Evolutionary conservation across 1,140 invertebrate genomes (phyloP), one percentile per base, ranked within the genome.

Genomic region (Augochlora pura): DNA sequence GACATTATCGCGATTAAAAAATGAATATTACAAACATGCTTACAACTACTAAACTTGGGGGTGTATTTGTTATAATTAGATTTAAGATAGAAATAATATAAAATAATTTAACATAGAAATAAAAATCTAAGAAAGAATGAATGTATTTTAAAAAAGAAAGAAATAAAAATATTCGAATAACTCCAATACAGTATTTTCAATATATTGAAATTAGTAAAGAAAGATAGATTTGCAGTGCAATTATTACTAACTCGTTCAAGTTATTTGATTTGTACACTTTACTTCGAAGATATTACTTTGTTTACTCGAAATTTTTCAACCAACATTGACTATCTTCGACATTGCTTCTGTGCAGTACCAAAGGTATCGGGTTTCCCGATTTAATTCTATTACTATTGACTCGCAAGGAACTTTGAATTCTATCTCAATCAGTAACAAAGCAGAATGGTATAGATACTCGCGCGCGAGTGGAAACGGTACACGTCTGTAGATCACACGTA

Each of bases 341-440:
- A n/a, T 52, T 57, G 59, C 49, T 77, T 65, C 25, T 39, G 39
- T 46, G 39, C 64, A 0, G n/a, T n/a, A 63, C 27, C 12, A 38
- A 69, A 69, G 64, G 38, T 46, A 32, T 69, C 25, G 62, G 54
- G 38, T 49, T 59, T 69, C 46, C 75, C 49, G 54, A 18, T 32
- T 63, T 65, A 69, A 77, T 77, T 21, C 59, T 69, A 54, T 81
- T 81, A 70, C 49, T 63, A 77, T 77, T 57, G 62, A 77, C 70
- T 46, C 12, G 12, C 21, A 57, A 18, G 39, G 42, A 49, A 14
- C 10, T n/a, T 46, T 42, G n/a, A 49, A 66, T 46, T 6, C n/a
- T 10, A n/a, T 46, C 49, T 66, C 42, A 66, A 66, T 46, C 64
- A 66, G 12, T 12, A 66, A 49, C n/a, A 12, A 66, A 66, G 23